These are phyloP conservation scores for Anadara kagoshimensis DNA, from an alignment of 1,140 invertebrate species.

Conservation along the genomic window DNA sequence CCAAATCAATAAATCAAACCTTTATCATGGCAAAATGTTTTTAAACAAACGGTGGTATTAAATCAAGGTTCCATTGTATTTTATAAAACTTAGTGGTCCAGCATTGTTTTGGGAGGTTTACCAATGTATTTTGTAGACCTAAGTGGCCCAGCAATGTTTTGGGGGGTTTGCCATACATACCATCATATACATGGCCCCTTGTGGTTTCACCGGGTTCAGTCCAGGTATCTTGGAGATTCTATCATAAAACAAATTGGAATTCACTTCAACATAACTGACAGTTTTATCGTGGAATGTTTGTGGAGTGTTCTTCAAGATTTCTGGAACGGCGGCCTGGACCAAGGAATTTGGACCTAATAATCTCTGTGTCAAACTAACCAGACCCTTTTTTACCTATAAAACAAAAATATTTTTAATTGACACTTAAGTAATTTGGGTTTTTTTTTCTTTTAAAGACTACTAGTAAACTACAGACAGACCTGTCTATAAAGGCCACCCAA, in stretches of 20 bases:
- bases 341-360: constrained; percentile 94
- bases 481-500: too few relatives aligned
- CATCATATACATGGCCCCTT: constrained; percentile 99
- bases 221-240: constrained; percentile 84
- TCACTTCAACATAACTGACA: constrained; percentile 86
- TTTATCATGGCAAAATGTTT: too few relatives aligned
- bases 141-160: too few relatives aligned
- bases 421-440: not conserved
- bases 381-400: constrained; percentile 80
- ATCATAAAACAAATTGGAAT: constrained; percentile 88
- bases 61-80: too few relatives aligned
- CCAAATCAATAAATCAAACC: too few relatives aligned
- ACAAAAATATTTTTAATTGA: constrained; percentile 1
- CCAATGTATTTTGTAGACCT: too few relatives aligned
- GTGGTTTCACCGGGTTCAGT: constrained; percentile 93
- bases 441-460: too few relatives aligned
- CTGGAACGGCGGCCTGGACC: constrained; percentile 93
- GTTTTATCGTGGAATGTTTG: constrained; percentile 88
- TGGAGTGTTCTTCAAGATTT: constrained; percentile 90
- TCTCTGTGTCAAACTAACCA: constrained; percentile 86
- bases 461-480: too few relatives aligned
- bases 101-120: not conserved
- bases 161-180: constrained; percentile 82
- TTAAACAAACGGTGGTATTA: too few relatives aligned
- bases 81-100: not conserved